These are phyloP conservation scores for Colletes gigas DNA, from an alignment of 1,140 invertebrate species.

Conservation along the genomic window DNA sequence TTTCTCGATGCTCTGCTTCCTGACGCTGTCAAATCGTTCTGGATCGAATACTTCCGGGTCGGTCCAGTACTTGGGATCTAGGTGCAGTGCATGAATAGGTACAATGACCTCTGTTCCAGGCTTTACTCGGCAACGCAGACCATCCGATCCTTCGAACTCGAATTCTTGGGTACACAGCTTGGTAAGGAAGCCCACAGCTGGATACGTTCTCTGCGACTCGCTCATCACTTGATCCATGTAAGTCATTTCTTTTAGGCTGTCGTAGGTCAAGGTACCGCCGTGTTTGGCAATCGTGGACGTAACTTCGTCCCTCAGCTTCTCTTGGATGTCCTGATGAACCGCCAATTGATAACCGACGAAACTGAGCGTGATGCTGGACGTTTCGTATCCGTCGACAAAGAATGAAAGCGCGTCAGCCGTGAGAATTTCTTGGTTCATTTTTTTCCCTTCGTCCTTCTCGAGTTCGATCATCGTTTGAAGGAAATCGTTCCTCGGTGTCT, in stretches of 20 bases:
- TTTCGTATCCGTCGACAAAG: slow-evolving; percentile 61
- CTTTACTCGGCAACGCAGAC: slow-evolving; percentile 45
- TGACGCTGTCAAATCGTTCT: slow-evolving; percentile 83
- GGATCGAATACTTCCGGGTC: slow-evolving; percentile 86
- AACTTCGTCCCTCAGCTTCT: slow-evolving; percentile 58
- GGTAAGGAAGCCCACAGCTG: slow-evolving; percentile 3
- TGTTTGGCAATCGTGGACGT: slow-evolving; percentile 21
- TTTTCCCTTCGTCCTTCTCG: slow-evolving; percentile 38
- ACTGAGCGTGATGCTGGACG: slow-evolving; percentile 25
- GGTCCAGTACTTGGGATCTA: slow-evolving; percentile 59
- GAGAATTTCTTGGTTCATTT: slow-evolving; percentile 27
- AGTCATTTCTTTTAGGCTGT: slow-evolving; percentile 55
- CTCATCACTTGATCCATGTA: slow-evolving; percentile 64
- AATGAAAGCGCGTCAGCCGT: slow-evolving; percentile 49
- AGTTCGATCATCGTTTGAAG: slow-evolving; percentile 60
- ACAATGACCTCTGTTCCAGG: slow-evolving; percentile 69
- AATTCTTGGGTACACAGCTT: slow-evolving; percentile 57
- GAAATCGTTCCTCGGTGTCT: slow-evolving; percentile 57
- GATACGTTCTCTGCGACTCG: slow-evolving; percentile 58
- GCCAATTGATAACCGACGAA: slow-evolving; percentile 43
- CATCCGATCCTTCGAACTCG: slow-evolving; percentile 62
- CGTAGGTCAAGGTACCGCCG: slow-evolving; percentile 51
- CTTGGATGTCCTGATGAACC: slow-evolving; percentile 29
- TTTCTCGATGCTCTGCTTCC: slow-evolving; percentile 62
- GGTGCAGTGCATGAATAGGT: slow-evolving; percentile 79